Percentiles rank a stretch among this genome's conserved stretches.
Conservation (phyloP, 2,797 vertebrate genomes). For the Pseudomugil gertrudae region DNA sequence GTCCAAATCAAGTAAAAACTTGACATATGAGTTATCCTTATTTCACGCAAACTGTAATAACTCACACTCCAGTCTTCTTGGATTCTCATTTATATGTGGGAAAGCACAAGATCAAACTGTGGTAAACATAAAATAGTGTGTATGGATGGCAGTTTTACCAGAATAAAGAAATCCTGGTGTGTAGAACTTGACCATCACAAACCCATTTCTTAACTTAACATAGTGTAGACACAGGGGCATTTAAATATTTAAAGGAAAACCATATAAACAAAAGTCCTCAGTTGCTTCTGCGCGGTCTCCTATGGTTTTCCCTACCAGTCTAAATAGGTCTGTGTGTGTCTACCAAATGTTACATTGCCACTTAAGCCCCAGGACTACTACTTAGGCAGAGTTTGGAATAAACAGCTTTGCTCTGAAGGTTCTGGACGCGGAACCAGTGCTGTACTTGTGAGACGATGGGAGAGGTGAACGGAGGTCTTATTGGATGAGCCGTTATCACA, state of each 20-base stretch:
- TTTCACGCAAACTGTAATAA: conserved; percentile 21
- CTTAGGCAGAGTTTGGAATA: conserved; percentile 76
- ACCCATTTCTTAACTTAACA: conserved; percentile 38
- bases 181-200: conserved; percentile 42
- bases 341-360: conserved; percentile 71
- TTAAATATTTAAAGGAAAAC: conserved; percentile 42
- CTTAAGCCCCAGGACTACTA: conserved; percentile 74
- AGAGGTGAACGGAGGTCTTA: conserved; percentile 69
- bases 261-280: conserved; percentile 64
- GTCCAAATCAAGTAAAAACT: neutral
- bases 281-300: conserved; percentile 78
- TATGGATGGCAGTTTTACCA: conserved; percentile 23
- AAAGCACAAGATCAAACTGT: conserved; percentile 49
- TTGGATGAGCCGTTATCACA: conserved; percentile 77
- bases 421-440: conserved; percentile 59
- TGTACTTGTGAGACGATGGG: conserved; percentile 51
- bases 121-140: conserved; percentile 37
- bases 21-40: conserved; percentile 15
- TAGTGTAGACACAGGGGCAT: conserved; percentile 52
- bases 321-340: conserved; percentile 82
- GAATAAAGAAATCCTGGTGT: conserved; percentile 30
- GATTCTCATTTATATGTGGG: conserved; percentile 37
- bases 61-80: conserved; percentile 19
- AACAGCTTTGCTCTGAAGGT: conserved; percentile 78
- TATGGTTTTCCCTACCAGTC: conserved; percentile 72